Evolutionary conservation across 2,797 vertebrate species (phyloP).

Genomic region (Tenualosa ilisha): DNA sequence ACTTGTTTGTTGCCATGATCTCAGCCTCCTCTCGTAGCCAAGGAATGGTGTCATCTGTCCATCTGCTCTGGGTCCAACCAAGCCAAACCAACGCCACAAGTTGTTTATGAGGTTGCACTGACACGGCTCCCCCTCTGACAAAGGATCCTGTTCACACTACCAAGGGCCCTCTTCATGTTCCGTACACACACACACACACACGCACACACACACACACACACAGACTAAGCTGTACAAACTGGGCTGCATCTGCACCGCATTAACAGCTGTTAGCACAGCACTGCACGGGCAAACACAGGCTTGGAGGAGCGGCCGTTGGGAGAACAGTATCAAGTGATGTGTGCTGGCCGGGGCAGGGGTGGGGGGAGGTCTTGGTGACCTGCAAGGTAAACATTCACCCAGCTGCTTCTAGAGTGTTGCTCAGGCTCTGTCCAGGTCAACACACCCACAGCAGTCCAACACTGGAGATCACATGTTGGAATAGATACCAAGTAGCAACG

Average conservation of each 20-base stretch:
- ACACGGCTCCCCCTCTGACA: not conserved
- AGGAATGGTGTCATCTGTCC: constrained; percentile 41
- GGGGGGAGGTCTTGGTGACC: not conserved
- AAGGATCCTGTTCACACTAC: constrained; percentile 23
- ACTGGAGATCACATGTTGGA: not conserved
- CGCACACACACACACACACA: too few species aligned
- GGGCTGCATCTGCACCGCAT: not conserved
- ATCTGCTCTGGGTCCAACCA: constrained; percentile 35
- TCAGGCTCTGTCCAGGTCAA: not conserved
- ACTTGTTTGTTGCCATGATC: constrained; percentile 36
- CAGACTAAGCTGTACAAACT: constrained; percentile 1
- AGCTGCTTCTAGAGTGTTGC: not conserved
- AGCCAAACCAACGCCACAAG: constrained; percentile 17
- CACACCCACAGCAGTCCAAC: not conserved
- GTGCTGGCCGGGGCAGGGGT: not conserved
- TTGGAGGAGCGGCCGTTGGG: not conserved
- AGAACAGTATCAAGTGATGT: not conserved
- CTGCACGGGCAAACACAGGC: not conserved
- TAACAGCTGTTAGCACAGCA: constrained; percentile 21
- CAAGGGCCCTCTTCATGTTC: not conserved
- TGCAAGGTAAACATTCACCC: not conserved
- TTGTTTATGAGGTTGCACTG: constrained; percentile 1
- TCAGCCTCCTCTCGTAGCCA: constrained; percentile 41
- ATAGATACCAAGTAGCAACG: not conserved
- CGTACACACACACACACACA: too few species aligned